Evolutionary conservation across 1,140 invertebrate species (phyloP), one percentile per base, ranked within the genome.

Genomic region (Drosophila paulistorum): DNA sequence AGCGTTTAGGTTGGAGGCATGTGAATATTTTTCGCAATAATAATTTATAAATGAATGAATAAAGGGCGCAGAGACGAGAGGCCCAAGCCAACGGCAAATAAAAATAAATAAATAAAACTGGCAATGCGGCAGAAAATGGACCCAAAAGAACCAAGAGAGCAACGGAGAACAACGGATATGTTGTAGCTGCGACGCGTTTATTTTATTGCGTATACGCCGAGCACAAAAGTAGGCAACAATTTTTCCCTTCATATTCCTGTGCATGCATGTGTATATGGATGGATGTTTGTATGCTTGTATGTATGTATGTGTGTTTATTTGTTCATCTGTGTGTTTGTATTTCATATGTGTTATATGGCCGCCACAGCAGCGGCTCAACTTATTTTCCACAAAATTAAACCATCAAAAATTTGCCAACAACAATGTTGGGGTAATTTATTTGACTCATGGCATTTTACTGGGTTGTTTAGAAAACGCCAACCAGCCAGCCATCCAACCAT

Each of bases 311-410:
- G 69, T 62, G 65, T 59, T 61, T 58, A 64, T 78, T 70, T 68
- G 71, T 68, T 68, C 74, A 75, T 79, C 71, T 76, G 59, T 80
- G 54, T 26, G 54, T 54, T 58, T 13, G 64, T 33, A 23, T 73
- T 65, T 61, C 67, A 39, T 82, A 73, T 84, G 65, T 76, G 69
- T 60, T 89, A 74, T 83, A 86, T 70, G 80, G 83, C 59, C 83
- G 68, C 82, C 85, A 58, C 84, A 89, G 79, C 76, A 87, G 84
- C 84, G 84, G 83, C 84, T 87, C 79, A 87, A 87, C 84, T 87
- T 87, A 87, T 87, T 87, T 87, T 87, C 84, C 84, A 87, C 84
- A 87, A 87, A 87, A 87, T 87, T 87, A 87, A 87, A 87, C 84
- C 84, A 89, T 87, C 84, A 87, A 87, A 87, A 87, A 87, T 87